phyloP scores from a whole-genome alignment of 1,140 invertebrate genomes.

The Pachypsylla venusta region DNA sequence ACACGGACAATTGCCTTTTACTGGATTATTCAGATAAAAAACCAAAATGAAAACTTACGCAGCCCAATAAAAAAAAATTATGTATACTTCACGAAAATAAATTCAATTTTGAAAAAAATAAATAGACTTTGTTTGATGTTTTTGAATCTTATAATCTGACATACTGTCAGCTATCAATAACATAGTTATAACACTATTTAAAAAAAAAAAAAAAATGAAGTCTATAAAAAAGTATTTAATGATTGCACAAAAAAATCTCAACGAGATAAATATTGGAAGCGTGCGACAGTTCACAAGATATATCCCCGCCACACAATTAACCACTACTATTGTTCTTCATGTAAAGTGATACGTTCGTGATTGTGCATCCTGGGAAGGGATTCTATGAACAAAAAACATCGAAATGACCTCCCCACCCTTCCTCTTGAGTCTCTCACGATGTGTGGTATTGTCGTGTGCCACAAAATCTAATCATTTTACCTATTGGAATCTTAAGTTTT shows the following conservation, averaged over 20 bases:
- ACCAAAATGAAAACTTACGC: too few relatives aligned
- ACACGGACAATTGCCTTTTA: too few relatives aligned
- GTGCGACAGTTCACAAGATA: background rate
- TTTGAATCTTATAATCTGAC: too few relatives aligned
- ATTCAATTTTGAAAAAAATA: too few relatives aligned
- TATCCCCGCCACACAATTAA: background rate
- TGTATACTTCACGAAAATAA: too few relatives aligned
- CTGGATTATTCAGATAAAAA: too few relatives aligned
- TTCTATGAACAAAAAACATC: background rate
- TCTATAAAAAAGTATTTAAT: background rate
- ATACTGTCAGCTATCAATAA: too few relatives aligned
- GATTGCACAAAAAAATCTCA: background rate
- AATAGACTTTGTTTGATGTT: too few relatives aligned
- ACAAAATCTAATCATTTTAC: background rate
- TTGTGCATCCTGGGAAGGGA: constrained; percentile 2
- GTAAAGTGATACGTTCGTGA: constrained; percentile 2
- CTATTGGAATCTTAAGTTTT: background rate
- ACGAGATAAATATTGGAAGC: background rate
- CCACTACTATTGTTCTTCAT: background rate
- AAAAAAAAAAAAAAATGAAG: too few relatives aligned
- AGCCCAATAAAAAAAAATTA: too few relatives aligned
- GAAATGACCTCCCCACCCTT: background rate
- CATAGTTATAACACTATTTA: too few relatives aligned
- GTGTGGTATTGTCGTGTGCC: background rate
- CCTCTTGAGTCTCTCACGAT: background rate